A percentile compares a stretch with the other conserved stretches of the same genome.
phyloP scores from a whole-genome alignment of 2,113 vertebrate genomes.

The Bufo bufo region DNA sequence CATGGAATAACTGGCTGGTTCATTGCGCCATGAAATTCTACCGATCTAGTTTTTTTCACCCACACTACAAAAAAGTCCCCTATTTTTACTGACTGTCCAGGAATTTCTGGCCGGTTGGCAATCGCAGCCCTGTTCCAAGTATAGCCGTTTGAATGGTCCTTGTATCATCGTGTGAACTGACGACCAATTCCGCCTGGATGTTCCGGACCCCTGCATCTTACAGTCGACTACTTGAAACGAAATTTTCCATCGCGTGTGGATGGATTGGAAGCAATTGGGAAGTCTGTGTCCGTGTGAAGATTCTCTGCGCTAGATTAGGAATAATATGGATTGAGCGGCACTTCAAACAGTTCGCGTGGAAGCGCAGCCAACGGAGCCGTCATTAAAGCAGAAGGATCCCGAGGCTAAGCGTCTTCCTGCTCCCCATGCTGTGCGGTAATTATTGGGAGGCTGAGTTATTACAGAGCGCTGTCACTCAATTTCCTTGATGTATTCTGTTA shows the following conservation, averaged over 20 bases:
- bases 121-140: no score
- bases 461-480: constrained; percentile 19
- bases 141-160: no score
- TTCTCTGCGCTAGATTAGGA: constrained; percentile 12
- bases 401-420: constrained; percentile 1
- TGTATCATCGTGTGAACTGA: no score
- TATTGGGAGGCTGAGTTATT: constrained; percentile 30
- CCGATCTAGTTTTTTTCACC: no score
- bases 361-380: constrained; percentile 23
- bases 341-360: constrained; percentile 27
- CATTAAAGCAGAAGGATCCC: constrained; percentile 25
- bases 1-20: no score
- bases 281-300: background rate
- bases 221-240: background rate
- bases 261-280: background rate
- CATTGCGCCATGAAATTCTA: no score
- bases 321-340: background rate
- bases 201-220: no score
- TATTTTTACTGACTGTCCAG: no score
- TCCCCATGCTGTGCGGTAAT: constrained; percentile 29
- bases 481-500: background rate
- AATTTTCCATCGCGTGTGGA: background rate
- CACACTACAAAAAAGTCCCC: no score
- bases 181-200: no score
- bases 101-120: no score